These are phyloP conservation scores for Blomia tropicalis DNA, from an alignment of 2,888 invertebrate genomes.

Conservation along the genomic window DNA sequence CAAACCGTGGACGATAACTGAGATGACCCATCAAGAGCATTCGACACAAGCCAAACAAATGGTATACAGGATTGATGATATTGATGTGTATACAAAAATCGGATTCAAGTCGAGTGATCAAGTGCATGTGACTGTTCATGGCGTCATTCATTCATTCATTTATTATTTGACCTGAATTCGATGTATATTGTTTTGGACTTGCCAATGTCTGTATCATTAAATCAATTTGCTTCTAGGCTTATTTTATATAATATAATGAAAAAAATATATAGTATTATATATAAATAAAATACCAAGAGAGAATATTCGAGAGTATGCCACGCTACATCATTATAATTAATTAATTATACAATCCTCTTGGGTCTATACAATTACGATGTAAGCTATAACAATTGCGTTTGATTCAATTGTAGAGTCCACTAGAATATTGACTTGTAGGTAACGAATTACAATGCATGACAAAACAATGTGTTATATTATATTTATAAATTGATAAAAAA, in stretches of 20 bases:
- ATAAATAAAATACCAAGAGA: too few species aligned
- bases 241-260: slow-evolving; percentile 8
- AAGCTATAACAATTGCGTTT: background rate
- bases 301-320: background rate
- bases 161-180: too few species aligned
- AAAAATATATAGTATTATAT: too few species aligned
- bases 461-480: too few species aligned
- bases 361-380: background rate
- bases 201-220: background rate
- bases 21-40: slow-evolving; percentile 12
- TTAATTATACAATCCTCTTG: background rate
- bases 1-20: too few species aligned
- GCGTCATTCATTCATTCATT: slow-evolving; percentile 8
- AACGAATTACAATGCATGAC: too few species aligned
- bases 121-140: slow-evolving; percentile 7
- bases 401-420: background rate
- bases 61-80: too few species aligned
- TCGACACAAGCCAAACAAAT: background rate
- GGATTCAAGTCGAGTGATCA: too few species aligned
- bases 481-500: background rate
- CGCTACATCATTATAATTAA: slow-evolving; percentile 4
- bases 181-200: too few species aligned
- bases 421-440: too few species aligned
- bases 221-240: background rate
- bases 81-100: too few species aligned